A percentile compares a stretch with the other conserved stretches of the same genome.
phyloP scores from a whole-genome alignment of 1,140 invertebrate species.

The Cotesia typhae region DNA sequence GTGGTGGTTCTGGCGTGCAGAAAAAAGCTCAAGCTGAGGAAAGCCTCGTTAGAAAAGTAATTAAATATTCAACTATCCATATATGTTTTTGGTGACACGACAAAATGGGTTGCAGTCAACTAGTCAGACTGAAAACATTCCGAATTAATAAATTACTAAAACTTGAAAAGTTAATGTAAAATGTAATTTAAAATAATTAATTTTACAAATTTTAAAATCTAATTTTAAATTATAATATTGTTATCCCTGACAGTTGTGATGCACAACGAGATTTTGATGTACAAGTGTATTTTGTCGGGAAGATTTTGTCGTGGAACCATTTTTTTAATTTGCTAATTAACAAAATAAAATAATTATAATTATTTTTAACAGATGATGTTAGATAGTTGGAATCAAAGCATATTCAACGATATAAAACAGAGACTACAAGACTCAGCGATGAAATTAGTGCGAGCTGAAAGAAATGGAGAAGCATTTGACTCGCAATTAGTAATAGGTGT shows the following conservation, averaged over 20 bases:
- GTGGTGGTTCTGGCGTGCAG: slow-evolving; percentile 67
- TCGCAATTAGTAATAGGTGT: slow-evolving; percentile 97
- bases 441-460: slow-evolving; percentile 94
- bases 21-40: slow-evolving; percentile 84
- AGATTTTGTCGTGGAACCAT: too few species aligned
- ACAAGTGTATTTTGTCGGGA: too few species aligned
- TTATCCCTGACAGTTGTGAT: too few species aligned
- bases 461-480: slow-evolving; percentile 97
- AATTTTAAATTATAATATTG: too few species aligned
- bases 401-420: slow-evolving; percentile 95
- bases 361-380: slow-evolving; percentile 83
- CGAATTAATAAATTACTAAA: too few species aligned
- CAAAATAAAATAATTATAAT: slow-evolving; percentile 10
- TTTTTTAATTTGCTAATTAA: slow-evolving; percentile 1
- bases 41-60: slow-evolving; percentile 85
- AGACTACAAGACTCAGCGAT: slow-evolving; percentile 95
- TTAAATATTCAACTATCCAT: slow-evolving; percentile 2
- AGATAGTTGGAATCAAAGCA: slow-evolving; percentile 97
- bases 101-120: too few species aligned
- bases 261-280: too few species aligned
- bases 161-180: too few species aligned
- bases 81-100: too few species aligned
- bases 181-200: too few species aligned
- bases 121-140: too few species aligned
- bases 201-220: too few species aligned